phyloP scores from a whole-genome alignment of 1,140 invertebrate species.

The Leptonema lineaticorne region DNA sequence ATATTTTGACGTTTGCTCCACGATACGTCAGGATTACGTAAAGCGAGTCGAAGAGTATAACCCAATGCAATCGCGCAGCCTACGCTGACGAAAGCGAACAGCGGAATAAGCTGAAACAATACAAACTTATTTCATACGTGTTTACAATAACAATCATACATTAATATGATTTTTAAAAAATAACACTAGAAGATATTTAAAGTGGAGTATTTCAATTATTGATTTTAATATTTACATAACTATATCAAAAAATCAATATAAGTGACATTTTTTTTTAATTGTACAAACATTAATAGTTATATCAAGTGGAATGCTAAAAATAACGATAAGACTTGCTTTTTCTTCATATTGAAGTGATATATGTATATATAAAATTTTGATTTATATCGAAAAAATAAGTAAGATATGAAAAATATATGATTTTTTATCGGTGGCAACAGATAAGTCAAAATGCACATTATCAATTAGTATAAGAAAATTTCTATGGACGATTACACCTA shows the following conservation, averaged over 20 bases:
- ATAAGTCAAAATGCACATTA: no score
- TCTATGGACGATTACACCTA: no score
- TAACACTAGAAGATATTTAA: background rate
- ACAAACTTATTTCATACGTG: background rate
- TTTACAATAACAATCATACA: background rate
- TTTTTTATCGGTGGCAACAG: no score
- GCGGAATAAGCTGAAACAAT: constrained; percentile 67
- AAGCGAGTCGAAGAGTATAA: constrained; percentile 70
- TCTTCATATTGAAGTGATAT: background rate
- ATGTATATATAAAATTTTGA: background rate
- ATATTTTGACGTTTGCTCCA: constrained; percentile 71
- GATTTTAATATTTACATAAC: background rate
- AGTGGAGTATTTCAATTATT: background rate
- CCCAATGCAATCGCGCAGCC: constrained; percentile 62
- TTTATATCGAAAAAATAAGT: background rate
- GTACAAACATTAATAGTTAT: background rate
- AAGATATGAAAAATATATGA: no score
- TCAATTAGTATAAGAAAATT: no score
- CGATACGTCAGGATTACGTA: constrained; percentile 74
- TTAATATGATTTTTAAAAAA: background rate
- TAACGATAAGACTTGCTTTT: background rate
- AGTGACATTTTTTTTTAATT: background rate
- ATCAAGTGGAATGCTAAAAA: background rate
- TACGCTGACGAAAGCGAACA: constrained; percentile 69
- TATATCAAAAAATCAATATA: background rate